These are phyloP conservation scores for Charina bottae DNA, from an alignment of 2,113 vertebrate genomes.

Conservation along the genomic window DNA sequence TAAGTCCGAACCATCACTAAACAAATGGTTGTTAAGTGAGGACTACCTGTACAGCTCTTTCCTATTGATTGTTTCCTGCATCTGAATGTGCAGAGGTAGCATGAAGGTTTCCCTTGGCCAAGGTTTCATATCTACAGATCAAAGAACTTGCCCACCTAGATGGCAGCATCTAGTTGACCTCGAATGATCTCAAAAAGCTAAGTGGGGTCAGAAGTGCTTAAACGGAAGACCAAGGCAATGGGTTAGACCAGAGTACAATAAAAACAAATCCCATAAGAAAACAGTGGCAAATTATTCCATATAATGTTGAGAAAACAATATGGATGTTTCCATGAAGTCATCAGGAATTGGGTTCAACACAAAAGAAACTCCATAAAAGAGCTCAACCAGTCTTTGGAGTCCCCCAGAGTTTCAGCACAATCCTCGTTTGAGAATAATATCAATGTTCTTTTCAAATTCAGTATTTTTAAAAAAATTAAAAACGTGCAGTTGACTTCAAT, in stretches of 20 bases:
- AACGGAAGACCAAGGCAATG: neutral
- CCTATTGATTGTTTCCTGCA: neutral
- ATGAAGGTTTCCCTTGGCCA: neutral
- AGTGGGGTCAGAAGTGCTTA: neutral
- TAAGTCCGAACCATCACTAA: too few species aligned
- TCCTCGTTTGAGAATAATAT: neutral
- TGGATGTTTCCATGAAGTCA: neutral
- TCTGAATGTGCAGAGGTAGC: neutral
- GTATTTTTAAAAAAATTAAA: neutral
- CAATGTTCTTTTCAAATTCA: neutral
- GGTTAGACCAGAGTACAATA: neutral
- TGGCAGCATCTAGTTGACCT: neutral
- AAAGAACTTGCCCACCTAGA: neutral
- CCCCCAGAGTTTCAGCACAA: neutral
- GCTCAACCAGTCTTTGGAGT: neutral
- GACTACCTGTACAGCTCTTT: neutral
- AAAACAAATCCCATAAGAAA: neutral
- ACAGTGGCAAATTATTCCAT: neutral
- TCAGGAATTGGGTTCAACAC: neutral
- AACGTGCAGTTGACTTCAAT: neutral
- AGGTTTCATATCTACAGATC: neutral
- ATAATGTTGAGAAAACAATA: neutral
- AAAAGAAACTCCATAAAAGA: neutral
- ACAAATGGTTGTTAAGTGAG: too few species aligned
- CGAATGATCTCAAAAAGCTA: neutral